Evolutionary conservation across 2,888 invertebrate genomes (phyloP).

Genomic region (Philonicus albiceps): DNA sequence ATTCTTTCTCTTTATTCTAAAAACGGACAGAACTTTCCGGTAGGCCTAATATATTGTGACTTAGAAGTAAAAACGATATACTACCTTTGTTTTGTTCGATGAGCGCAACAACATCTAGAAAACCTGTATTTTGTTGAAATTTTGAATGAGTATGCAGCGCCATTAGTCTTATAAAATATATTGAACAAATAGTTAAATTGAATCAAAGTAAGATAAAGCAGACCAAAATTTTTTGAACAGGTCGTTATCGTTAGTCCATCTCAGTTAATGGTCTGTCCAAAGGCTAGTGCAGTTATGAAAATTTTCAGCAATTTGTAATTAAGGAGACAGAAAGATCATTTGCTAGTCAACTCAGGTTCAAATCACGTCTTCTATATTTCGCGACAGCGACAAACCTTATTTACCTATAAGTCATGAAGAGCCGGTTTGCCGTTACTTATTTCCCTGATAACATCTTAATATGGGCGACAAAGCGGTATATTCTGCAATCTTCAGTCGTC

Average conservation of each 20-base stretch:
- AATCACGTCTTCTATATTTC: neutral
- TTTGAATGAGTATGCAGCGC: too few relatives aligned
- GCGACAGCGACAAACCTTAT: neutral
- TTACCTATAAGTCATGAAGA: slow-evolving; percentile 9
- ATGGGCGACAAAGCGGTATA: slow-evolving; percentile 10
- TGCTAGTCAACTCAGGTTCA: neutral
- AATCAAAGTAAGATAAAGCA: neutral
- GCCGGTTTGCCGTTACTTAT: neutral
- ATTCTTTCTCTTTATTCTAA: too few relatives aligned
- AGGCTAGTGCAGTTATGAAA: neutral
- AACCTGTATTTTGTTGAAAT: too few relatives aligned
- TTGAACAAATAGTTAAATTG: too few relatives aligned
- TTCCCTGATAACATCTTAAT: slow-evolving; percentile 14
- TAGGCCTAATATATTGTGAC: too few relatives aligned
- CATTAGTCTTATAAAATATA: too few relatives aligned
- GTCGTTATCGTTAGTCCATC: neutral
- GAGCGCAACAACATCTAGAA: too few relatives aligned
- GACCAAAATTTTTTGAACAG: neutral
- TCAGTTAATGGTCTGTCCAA: neutral
- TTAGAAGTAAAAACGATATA: too few relatives aligned
- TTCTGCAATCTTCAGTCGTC: neutral
- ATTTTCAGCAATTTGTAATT: neutral
- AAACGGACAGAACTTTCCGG: too few relatives aligned
- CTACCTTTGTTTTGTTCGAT: too few relatives aligned
- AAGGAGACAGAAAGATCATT: neutral